A percentile compares a stretch with the other conserved stretches of the same genome.
phyloP scores from a whole-genome alignment of 1,140 invertebrate genomes.

The Camponotus vicinus region DNA sequence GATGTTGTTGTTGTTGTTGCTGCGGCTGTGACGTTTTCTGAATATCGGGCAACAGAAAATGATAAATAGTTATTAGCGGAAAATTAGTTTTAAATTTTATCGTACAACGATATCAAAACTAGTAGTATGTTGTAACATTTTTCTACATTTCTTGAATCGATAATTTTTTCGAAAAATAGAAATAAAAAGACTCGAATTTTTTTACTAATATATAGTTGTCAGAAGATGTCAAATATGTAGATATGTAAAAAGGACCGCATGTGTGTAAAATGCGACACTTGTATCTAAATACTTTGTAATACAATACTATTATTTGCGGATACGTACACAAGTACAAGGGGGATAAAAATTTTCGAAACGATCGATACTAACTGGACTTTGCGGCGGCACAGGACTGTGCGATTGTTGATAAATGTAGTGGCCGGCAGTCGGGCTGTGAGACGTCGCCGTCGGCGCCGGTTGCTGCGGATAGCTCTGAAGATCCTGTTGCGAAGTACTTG shows the following conservation, averaged over 20 bases:
- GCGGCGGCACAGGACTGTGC: constrained; percentile 83
- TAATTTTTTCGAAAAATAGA: neutral
- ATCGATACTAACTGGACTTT: constrained; percentile 83
- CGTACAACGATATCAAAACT: neutral
- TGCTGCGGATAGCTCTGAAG: constrained; percentile 83
- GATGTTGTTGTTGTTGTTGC: constrained; percentile 73
- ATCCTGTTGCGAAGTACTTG: constrained; percentile 85
- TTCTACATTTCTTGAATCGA: neutral
- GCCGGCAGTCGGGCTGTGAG: constrained; percentile 81
- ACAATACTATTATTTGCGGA: neutral
- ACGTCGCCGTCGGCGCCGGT: constrained; percentile 86
- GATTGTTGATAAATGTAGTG: constrained; percentile 84
- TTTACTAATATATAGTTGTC: no score
- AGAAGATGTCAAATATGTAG: neutral
- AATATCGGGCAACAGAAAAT: neutral
- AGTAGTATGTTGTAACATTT: neutral
- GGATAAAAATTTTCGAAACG: constrained; percentile 1
- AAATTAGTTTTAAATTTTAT: neutral
- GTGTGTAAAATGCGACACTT: neutral
- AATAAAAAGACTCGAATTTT: no score
- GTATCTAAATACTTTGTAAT: neutral
- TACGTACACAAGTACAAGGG: neutral
- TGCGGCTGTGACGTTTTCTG: constrained; percentile 82
- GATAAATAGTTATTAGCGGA: neutral
- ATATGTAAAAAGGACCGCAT: neutral